phyloP scores from a whole-genome alignment of 1,140 invertebrate genomes.

The Pararge aegeria region DNA sequence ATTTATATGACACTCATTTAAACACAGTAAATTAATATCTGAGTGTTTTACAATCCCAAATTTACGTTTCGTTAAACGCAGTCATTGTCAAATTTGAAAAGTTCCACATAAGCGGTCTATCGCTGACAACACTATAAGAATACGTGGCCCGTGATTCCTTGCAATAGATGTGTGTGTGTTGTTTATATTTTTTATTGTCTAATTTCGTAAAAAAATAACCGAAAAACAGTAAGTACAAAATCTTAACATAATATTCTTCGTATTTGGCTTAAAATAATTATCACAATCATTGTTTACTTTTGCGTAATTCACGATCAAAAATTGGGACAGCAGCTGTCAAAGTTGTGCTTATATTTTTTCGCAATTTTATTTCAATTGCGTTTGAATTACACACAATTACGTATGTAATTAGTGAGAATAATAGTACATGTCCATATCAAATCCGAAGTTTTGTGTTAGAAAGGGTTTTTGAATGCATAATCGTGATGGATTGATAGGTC shows the following conservation, averaged over 20 bases:
- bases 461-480: neutral
- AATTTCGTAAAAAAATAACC: constrained; percentile 52
- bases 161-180: constrained; percentile 55
- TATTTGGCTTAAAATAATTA: neutral
- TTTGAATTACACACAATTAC: neutral
- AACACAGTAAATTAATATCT: too few relatives aligned
- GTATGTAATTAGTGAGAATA: neutral
- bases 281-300: constrained; percentile 18
- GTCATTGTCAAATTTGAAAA: constrained; percentile 47
- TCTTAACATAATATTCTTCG: constrained; percentile 13
- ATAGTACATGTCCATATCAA: neutral
- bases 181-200: constrained; percentile 74
- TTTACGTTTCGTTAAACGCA: constrained; percentile 46
- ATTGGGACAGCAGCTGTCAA: constrained; percentile 35
- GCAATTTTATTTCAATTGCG: constrained; percentile 10
- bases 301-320: constrained; percentile 16
- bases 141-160: constrained; percentile 71
- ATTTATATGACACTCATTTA: neutral
- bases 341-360: constrained; percentile 19
- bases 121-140: constrained; percentile 69
- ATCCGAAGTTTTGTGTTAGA: neutral
- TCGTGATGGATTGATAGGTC: neutral
- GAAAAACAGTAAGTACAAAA: constrained; percentile 57
- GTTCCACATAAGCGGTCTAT: constrained; percentile 71
- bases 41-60: too few relatives aligned